A percentile compares a stretch with the other conserved stretches of the same genome.
Evolutionary conservation across 2,888 invertebrate species (phyloP).

Genomic region (Myopa tessellatipennis): DNA sequence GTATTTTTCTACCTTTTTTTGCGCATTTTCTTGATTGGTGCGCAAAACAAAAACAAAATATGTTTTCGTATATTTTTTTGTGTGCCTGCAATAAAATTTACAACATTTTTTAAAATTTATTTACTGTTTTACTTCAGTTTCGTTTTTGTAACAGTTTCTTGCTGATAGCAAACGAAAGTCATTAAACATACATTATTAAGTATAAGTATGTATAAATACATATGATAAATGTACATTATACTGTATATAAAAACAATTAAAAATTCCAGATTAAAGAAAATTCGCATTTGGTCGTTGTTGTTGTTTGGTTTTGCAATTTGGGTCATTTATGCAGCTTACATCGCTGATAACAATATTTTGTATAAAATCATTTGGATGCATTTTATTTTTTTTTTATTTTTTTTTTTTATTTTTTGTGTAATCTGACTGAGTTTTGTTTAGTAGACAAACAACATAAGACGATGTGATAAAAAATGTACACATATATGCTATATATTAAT

Average conservation of each 20-base stretch:
- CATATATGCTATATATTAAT: too few relatives aligned
- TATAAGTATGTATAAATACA: too few relatives aligned
- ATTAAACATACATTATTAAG: too few relatives aligned
- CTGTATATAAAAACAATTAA: too few relatives aligned
- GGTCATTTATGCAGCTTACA: slow-evolving; percentile 43
- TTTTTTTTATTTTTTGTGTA: not conserved
- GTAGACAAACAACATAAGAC: too few relatives aligned
- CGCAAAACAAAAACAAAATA: slow-evolving; percentile 34
- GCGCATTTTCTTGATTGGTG: slow-evolving; percentile 12
- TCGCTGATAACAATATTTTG: too few relatives aligned
- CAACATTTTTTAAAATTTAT: slow-evolving; percentile 38
- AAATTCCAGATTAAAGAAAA: too few relatives aligned
- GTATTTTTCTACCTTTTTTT: not conserved
- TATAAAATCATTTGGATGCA: not conserved
- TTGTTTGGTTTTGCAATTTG: slow-evolving; percentile 44
- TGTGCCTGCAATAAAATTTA: not conserved
- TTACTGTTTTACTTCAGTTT: slow-evolving; percentile 9
- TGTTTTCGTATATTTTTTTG: slow-evolving; percentile 28
- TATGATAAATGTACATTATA: too few relatives aligned
- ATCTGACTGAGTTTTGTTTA: too few relatives aligned
- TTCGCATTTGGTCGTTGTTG: slow-evolving; percentile 3
- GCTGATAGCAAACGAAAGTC: not conserved
- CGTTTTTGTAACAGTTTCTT: too few relatives aligned
- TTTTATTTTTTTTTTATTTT: not conserved
- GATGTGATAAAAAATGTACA: too few relatives aligned